phyloP scores from a whole-genome alignment of 2,888 invertebrate genomes.

The Eupeodes latifasciatus region DNA sequence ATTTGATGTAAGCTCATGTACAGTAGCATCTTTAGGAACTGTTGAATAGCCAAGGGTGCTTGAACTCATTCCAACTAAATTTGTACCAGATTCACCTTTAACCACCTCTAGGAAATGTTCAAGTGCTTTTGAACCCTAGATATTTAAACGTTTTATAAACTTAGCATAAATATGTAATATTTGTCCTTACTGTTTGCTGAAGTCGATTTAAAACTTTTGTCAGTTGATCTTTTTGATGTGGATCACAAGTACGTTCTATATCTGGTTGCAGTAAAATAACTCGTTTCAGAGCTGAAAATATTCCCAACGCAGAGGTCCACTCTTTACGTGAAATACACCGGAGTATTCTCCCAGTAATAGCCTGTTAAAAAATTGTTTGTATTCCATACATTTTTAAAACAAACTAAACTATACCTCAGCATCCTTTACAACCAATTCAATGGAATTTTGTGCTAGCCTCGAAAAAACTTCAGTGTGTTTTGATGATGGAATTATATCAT shows the following conservation, averaged over 20 bases:
- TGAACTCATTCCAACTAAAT: slow-evolving; percentile 86
- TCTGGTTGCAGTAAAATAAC: slow-evolving; percentile 91
- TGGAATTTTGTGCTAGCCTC: slow-evolving; percentile 92
- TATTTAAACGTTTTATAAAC: not conserved
- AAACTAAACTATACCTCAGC: slow-evolving; percentile 88
- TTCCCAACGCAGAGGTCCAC: slow-evolving; percentile 91
- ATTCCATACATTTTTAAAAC: not conserved
- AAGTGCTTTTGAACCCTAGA: slow-evolving; percentile 93
- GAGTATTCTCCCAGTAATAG: slow-evolving; percentile 88
- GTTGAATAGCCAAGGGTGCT: slow-evolving; percentile 81
- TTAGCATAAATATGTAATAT: not conserved
- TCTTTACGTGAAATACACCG: slow-evolving; percentile 91
- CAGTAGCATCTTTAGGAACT: slow-evolving; percentile 97
- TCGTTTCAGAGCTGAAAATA: slow-evolving; percentile 93
- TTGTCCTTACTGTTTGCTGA: slow-evolving; percentile 88
- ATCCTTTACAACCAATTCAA: slow-evolving; percentile 93
- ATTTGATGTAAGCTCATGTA: slow-evolving; percentile 97
- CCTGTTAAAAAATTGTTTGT: not conserved
- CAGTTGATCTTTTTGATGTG: slow-evolving; percentile 89
- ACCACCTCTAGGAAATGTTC: slow-evolving; percentile 97
- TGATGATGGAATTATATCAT: slow-evolving; percentile 92
- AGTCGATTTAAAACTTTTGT: slow-evolving; percentile 90
- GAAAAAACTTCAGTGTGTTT: slow-evolving; percentile 93
- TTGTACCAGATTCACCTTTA: slow-evolving; percentile 89
- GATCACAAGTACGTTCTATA: slow-evolving; percentile 91